These are phyloP conservation scores for Zaprionus obscuricornis DNA, from an alignment of 2,888 invertebrate species.

Conservation along the genomic window DNA sequence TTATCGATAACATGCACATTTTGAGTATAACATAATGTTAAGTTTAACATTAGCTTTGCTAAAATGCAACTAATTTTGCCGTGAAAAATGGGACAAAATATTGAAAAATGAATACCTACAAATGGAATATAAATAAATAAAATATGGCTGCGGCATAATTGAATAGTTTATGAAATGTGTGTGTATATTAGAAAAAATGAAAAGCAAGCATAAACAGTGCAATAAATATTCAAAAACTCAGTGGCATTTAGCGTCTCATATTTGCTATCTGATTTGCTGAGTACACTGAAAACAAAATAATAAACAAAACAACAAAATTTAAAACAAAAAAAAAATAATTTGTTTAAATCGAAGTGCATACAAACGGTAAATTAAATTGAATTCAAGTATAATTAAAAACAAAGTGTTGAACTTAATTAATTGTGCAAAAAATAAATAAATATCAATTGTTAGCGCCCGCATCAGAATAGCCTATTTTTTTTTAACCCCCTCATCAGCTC, in stretches of 20 bases:
- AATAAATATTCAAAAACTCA: not conserved
- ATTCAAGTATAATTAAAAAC: not conserved
- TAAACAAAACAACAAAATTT: slow-evolving; percentile 40
- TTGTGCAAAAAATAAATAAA: no score
- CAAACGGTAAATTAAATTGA: not conserved
- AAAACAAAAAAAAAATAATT: slow-evolving; percentile 9
- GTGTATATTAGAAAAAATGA: slow-evolving; percentile 1
- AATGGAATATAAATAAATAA: slow-evolving; percentile 39
- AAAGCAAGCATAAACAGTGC: not conserved
- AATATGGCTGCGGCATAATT: slow-evolving; percentile 22
- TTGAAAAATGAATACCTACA: slow-evolving; percentile 46
- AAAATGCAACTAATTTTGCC: slow-evolving; percentile 43
- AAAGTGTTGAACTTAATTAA: no score
- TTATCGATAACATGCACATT: slow-evolving; percentile 30
- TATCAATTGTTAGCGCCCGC: no score
- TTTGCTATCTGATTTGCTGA: no score
- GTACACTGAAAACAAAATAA: slow-evolving; percentile 25
- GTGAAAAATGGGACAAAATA: slow-evolving; percentile 36
- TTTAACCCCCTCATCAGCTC: no score
- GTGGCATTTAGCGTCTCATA: slow-evolving; percentile 8
- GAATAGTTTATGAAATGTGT: no score
- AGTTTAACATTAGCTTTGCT: slow-evolving; percentile 31
- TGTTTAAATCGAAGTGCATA: not conserved
- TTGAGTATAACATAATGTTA: slow-evolving; percentile 43
- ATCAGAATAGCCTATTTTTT: no score